Evolutionary conservation across 2,113 vertebrate species (phyloP).

Genomic region (Naja naja): DNA sequence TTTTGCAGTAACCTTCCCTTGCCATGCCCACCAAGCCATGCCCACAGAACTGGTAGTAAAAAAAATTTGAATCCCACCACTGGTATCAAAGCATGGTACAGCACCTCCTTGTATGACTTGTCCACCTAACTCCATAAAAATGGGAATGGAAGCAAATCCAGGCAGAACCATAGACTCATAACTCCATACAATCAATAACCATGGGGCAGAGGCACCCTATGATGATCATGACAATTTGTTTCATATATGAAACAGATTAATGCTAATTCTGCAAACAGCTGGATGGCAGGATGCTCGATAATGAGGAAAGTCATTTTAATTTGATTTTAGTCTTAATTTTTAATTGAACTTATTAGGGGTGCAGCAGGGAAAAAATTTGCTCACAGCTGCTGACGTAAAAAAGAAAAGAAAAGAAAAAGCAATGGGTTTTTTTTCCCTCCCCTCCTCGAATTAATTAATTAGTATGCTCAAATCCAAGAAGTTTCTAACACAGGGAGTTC

Average conservation of each 20-base stretch:
- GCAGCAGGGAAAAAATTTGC: conserved; percentile 16
- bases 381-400: conserved; percentile 37
- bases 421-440: not conserved
- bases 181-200: conserved; percentile 44
- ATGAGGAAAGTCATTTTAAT: conserved; percentile 52
- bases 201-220: conserved; percentile 54
- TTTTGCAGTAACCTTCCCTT: no score
- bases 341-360: conserved; percentile 52
- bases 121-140: conserved; percentile 36
- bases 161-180: conserved; percentile 62
- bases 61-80: no score
- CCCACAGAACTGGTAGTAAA: no score
- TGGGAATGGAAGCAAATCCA: conserved; percentile 58
- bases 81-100: conserved; percentile 24
- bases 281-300: conserved; percentile 53
- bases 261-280: conserved; percentile 51
- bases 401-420: not conserved
- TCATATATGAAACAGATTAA: conserved; percentile 43
- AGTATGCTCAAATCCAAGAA: not conserved
- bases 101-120: conserved; percentile 27
- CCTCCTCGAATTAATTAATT: not conserved
- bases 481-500: not conserved
- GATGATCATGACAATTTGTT: conserved; percentile 39
- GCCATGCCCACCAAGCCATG: no score
- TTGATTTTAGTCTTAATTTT: conserved; percentile 53